Evolutionary conservation across 2,797 vertebrate species (phyloP).

Genomic region (Hybognathus amarus): DNA sequence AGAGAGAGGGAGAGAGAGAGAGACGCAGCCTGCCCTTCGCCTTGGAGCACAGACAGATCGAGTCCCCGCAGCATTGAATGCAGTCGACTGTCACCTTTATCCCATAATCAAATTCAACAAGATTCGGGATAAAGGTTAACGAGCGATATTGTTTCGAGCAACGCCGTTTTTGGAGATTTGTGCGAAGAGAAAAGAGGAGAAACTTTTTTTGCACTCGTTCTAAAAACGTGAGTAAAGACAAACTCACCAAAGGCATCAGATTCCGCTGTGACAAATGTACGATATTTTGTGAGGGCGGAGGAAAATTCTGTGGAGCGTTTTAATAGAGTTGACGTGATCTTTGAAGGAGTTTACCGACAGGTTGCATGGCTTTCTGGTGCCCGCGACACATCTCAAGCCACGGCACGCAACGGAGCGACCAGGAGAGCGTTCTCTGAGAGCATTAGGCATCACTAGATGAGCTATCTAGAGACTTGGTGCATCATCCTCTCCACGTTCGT

Average conservation of each 20-base stretch:
- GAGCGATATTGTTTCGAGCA: slow-evolving; percentile 57
- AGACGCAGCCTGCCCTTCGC: slow-evolving; percentile 78
- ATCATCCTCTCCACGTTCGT: slow-evolving; percentile 57
- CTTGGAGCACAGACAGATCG: slow-evolving; percentile 82
- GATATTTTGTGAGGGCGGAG: slow-evolving; percentile 46
- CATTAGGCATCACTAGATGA: slow-evolving; percentile 70
- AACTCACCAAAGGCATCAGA: slow-evolving; percentile 61
- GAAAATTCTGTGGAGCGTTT: slow-evolving; percentile 40
- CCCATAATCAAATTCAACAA: slow-evolving; percentile 71
- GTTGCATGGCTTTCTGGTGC: slow-evolving; percentile 62
- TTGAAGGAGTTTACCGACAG: slow-evolving; percentile 58
- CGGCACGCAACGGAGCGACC: slow-evolving; percentile 58
- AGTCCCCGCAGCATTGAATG: slow-evolving; percentile 84
- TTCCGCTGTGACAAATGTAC: slow-evolving; percentile 41
- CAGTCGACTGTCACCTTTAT: slow-evolving; percentile 76
- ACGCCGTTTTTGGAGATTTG: slow-evolving; percentile 73
- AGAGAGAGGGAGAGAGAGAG: slow-evolving; percentile 59
- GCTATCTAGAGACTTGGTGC: slow-evolving; percentile 72
- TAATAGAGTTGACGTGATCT: slow-evolving; percentile 52
- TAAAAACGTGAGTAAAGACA: slow-evolving; percentile 66
- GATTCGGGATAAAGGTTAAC: slow-evolving; percentile 61
- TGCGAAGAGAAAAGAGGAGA: slow-evolving; percentile 60
- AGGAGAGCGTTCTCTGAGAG: slow-evolving; percentile 55
- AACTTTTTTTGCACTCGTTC: slow-evolving; percentile 62
- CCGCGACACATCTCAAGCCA: slow-evolving; percentile 62